phyloP scores from a whole-genome alignment of 2,113 vertebrate species.

The Leptocoma aspasia region DNA sequence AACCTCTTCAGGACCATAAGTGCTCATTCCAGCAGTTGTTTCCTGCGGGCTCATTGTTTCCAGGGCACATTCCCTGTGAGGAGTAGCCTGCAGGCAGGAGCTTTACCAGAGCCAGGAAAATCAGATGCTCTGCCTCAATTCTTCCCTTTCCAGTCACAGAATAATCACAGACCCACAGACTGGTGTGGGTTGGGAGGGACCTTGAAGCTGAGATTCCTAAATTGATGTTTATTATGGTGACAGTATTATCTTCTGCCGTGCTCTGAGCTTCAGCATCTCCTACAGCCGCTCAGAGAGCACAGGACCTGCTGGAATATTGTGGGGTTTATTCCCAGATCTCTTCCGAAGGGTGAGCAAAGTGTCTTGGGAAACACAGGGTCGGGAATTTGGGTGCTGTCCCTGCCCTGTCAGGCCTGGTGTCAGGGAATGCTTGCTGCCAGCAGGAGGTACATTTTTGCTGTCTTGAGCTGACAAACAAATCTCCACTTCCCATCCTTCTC shows the following conservation, averaged over 20 bases:
- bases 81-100: not conserved
- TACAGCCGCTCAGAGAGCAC: accelerated
- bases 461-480: not conserved
- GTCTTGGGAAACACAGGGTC: accelerated
- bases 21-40: not conserved
- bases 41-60: not conserved
- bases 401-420: not conserved
- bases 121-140: not conserved
- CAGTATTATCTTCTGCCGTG: not conserved
- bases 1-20: not conserved
- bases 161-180: not conserved
- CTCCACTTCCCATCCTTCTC: not conserved
- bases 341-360: not conserved
- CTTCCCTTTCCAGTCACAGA: not conserved
- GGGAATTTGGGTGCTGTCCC: accelerated
- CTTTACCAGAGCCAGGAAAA: not conserved
- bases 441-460: not conserved
- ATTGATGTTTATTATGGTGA: not conserved
- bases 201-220: not conserved
- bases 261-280: not conserved
- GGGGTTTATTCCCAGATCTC: not conserved
- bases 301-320: not conserved
- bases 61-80: not conserved
- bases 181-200: not conserved
- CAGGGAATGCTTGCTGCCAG: accelerated